Conservation (phyloP, 2,113 vertebrate species). For the Grallaria varia region DNA sequence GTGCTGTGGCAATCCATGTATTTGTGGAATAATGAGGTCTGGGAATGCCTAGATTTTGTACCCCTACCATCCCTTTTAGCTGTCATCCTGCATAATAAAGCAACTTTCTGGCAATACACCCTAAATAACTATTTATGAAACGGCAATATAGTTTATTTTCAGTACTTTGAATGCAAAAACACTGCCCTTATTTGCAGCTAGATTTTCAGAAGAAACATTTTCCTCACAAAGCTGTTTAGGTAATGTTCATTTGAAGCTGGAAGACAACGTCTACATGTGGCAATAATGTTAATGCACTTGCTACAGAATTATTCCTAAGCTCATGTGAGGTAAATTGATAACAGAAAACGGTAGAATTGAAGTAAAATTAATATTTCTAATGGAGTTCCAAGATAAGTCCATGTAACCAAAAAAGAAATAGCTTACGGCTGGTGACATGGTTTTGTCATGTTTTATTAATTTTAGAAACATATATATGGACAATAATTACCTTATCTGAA, state of each 20-base stretch:
- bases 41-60: background rate
- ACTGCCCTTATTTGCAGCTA: no score
- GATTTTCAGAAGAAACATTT: background rate
- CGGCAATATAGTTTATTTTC: background rate
- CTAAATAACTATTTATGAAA: background rate
- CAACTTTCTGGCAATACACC: background rate
- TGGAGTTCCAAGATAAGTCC: background rate
- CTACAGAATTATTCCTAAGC: background rate
- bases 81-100: background rate
- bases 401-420: background rate
- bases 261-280: background rate
- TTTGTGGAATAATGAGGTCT: constrained; percentile 23
- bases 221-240: background rate
- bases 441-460: background rate
- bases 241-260: background rate
- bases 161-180: background rate
- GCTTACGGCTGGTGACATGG: background rate
- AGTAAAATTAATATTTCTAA: background rate
- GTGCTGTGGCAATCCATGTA: background rate
- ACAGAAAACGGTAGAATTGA: background rate
- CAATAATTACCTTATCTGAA: background rate
- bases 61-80: background rate
- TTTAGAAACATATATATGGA: background rate
- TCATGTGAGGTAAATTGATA: background rate
- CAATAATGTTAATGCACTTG: background rate